These are phyloP conservation scores for Hippocampus mohnikei DNA, from an alignment of 2,113 vertebrate genomes.

Conservation along the genomic window DNA sequence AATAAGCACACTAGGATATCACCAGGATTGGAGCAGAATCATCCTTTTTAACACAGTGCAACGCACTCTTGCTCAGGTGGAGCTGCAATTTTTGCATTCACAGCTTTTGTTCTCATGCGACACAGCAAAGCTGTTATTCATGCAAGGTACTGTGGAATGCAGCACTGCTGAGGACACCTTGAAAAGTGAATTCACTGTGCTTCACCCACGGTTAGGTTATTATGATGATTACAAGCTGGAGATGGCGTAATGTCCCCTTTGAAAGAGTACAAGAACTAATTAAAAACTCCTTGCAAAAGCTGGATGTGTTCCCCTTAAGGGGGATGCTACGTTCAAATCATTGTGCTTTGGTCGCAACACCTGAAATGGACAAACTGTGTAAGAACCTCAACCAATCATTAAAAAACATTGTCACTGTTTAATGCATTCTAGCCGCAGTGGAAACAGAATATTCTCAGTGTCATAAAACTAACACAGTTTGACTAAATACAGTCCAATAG, in stretches of 20 bases:
- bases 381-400: neutral
- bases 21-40: neutral
- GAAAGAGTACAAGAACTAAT: conserved; percentile 4
- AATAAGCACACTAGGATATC: neutral
- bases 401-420: conserved; percentile 13
- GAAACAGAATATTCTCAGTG: conserved; percentile 3
- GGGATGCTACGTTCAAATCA: neutral
- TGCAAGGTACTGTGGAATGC: conserved; percentile 7
- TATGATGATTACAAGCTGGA: conserved; percentile 28
- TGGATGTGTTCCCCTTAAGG: neutral
- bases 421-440: neutral
- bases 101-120: neutral
- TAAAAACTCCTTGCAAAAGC: conserved; percentile 4
- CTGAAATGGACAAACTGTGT: neutral
- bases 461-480: conserved; percentile 14
- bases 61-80: neutral
- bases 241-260: conserved; percentile 25
- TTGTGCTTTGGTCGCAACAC: neutral
- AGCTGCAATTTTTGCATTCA: conserved; percentile 4
- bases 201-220: conserved; percentile 25
- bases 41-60: neutral
- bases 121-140: neutral
- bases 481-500: conserved; percentile 12
- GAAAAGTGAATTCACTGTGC: conserved; percentile 22
- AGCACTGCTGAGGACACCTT: conserved; percentile 18